Base-by-base conservation (phyloP, 2,888 invertebrate genomes). In the Phalangium opilio region DNA sequence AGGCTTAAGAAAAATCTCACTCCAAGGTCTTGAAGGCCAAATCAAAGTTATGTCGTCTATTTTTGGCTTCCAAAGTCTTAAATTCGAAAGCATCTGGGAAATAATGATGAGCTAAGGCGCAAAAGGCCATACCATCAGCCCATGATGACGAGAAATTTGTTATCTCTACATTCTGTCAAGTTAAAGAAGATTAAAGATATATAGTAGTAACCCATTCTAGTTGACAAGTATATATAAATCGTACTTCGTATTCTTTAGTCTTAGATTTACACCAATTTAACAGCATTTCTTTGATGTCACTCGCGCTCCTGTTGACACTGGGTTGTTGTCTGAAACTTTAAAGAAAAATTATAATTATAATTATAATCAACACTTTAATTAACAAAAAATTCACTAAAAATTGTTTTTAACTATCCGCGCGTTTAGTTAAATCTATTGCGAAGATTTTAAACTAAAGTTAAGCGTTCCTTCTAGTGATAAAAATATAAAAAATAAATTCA, bases 121-220 rank as follows among this genome's bases (percentile, higher is more conserved):
- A 96, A 76, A 98, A 98, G 60, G 93, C 96, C 74, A 96, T 76
- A 65, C 96, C 98, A 73, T 95, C 86, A 73, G 85, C 84, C 96
- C 96, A 98, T 73, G 86, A 85, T 69, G 84, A 83, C 64, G 95
- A 95, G 76, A 96, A 96, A 76, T 98, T 96, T 67, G 85, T 87
- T 75, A 98, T 79, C 75, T 87, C 83, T 68, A 96, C 82, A 77
- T 89, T 86, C 91, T 93, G 73, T 5, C 60, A 58, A 41, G 33
- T 15, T 43, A 19, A 11, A 19, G 12, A 20, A 27, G 38, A 27
- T 33, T 38, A n/a, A 3, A 21, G n/a, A 44, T 41, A 35, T 3
- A 35, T 12, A 43, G n/a, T 21, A 35, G 19, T 1, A 43, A 19
- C 34, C 12, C 19, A 2, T 14, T n/a, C n/a, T 21, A 27, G 12